phyloP scores from a whole-genome alignment of 2,797 vertebrate genomes.

The Chloroceryle amazona region DNA sequence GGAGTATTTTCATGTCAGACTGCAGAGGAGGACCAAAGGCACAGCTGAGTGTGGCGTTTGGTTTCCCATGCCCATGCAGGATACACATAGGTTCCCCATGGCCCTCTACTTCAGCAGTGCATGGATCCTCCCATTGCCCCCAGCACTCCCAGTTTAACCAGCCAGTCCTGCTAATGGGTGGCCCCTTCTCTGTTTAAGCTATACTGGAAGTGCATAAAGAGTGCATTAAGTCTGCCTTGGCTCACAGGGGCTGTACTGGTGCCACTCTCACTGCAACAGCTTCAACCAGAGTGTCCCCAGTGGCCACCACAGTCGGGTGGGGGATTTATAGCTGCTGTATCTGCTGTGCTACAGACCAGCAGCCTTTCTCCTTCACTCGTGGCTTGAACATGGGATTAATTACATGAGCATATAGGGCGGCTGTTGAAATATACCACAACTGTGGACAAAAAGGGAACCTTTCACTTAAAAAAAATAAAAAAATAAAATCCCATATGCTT shows the following conservation, averaged over 20 bases:
- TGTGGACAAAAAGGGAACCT: background rate
- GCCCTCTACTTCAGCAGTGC: background rate
- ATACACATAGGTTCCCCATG: background rate
- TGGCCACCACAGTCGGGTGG: background rate
- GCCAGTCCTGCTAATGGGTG: background rate
- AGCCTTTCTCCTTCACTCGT: background rate
- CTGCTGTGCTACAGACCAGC: background rate
- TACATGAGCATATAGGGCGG: too few relatives aligned
- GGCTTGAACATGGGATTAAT: background rate
- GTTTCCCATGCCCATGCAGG: too few relatives aligned
- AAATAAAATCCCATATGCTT: background rate
- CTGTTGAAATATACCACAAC: background rate
- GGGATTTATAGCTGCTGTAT: background rate
- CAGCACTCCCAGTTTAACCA: background rate
- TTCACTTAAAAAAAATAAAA: background rate
- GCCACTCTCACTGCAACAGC: background rate
- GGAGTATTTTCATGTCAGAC: background rate
- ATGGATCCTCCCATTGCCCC: too few relatives aligned
- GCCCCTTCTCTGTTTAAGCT: background rate
- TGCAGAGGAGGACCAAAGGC: background rate
- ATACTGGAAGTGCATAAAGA: rapidly evolving
- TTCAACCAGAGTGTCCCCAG: background rate
- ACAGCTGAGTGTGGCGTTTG: rapidly evolving
- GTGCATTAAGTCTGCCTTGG: rapidly evolving
- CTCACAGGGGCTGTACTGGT: background rate